phyloP scores from a whole-genome alignment of 2,888 invertebrate genomes.

The Ormyrus labotus region DNA sequence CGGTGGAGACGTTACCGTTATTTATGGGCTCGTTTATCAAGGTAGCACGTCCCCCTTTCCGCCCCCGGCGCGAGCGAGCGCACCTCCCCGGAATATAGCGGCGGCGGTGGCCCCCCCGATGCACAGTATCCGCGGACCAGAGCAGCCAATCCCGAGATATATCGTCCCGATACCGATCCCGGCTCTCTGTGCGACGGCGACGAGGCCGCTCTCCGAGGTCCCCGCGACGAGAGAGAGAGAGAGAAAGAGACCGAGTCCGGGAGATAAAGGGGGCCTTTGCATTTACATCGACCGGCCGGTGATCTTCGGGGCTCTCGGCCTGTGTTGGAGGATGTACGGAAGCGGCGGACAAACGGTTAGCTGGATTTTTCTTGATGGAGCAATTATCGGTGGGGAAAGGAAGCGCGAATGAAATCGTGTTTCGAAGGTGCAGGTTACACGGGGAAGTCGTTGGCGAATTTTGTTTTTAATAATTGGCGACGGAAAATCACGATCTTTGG shows the following conservation, averaged over 20 bases:
- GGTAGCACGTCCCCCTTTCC: conserved; percentile 70
- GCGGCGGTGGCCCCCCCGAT: conserved; percentile 21
- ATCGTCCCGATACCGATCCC: conserved; percentile 76
- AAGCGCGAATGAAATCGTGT: too few relatives aligned
- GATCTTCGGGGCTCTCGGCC: neutral
- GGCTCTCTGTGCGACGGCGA: conserved; percentile 45
- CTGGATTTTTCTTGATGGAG: neutral
- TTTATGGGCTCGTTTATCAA: conserved; percentile 75
- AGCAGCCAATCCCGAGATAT: conserved; percentile 78
- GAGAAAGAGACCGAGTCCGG: neutral
- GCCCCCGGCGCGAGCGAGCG: conserved; percentile 61
- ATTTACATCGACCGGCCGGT: neutral
- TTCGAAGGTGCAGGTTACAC: too few relatives aligned
- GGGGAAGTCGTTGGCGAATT: too few relatives aligned
- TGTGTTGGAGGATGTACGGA: neutral
- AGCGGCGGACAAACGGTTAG: neutral
- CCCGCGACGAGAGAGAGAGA: neutral
- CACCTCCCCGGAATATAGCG: neutral
- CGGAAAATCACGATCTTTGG: too few relatives aligned
- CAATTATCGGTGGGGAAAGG: too few relatives aligned
- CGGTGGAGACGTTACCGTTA: conserved; percentile 75
- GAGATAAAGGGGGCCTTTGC: conserved; percentile 26
- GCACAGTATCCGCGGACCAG: conserved; percentile 24
- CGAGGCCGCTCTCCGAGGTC: neutral
- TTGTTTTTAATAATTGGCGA: too few relatives aligned